Evolutionary conservation across 1,140 invertebrate genomes (phyloP), one percentile per base, ranked within the genome.

Genomic region (Araneus ventricosus): DNA sequence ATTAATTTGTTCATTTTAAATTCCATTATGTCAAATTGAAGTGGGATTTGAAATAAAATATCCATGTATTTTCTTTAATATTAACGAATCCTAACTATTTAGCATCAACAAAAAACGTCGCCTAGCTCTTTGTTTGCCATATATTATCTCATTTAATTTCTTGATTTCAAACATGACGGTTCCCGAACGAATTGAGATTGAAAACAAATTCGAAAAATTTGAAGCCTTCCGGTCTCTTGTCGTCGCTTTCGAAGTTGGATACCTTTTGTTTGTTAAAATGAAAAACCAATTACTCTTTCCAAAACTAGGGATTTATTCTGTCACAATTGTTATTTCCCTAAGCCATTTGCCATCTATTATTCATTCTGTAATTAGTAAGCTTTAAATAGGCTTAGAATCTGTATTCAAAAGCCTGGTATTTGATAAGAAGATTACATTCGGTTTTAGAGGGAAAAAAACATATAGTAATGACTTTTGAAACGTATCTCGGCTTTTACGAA

Each of bases 291-390:
- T 75, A 75, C 70, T 75, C 70, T 75, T 75, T 75, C 0, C 17
- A 30, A 37, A 75, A 75, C 30, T 27, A 14, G 34, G 70, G 70
- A 75, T 75, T 75, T 75, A 34, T 37, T 4, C 27, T 37, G 70
- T 75, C 70, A 75, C 70, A 75, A 75, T 37, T 75, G 70, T 75
- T 75, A 75, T 75, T 75, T 27, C 70, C 30, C 70, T 75, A 75
- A 75, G 70, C 70, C 30, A 75, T 75, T 75, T 75, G 34, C 70
- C 20, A 75, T 75, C 70, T 75, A 75, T 75, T 75, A 75, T 75
- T 75, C 70, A 37, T 75, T 10, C 34, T 5, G 70, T 75, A 75
- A 75, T 75, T 75, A 75, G 30, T 3, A 75, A 75, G 70, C 34
- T 75, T 75, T 75, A 75, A 75, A 75, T 75, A 75, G 70, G 30